phyloP scores from a whole-genome alignment of 2,113 vertebrate species.

The Charadrius vociferus region DNA sequence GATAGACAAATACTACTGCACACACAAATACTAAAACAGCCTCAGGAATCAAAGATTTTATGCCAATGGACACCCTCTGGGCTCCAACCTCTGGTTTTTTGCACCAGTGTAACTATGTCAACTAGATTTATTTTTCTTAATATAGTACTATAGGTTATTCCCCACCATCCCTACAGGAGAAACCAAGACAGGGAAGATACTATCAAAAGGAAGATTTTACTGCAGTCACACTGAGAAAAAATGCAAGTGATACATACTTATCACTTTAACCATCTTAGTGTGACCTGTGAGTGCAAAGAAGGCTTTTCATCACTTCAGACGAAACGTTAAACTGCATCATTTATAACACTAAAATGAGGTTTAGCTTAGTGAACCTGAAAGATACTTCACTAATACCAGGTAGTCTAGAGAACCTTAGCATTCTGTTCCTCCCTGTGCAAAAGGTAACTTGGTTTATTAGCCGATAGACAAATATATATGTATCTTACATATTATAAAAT shows the following conservation, averaged over 20 bases:
- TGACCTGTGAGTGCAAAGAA: neutral
- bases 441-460: neutral
- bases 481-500: neutral
- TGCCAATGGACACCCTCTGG: neutral
- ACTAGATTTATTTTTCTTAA: neutral
- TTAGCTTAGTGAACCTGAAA: neutral
- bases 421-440: slow-evolving; percentile 10
- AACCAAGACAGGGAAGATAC: neutral
- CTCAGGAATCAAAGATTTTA: neutral
- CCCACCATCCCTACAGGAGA: neutral
- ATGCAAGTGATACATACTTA: neutral
- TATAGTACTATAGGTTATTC: neutral
- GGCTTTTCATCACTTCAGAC: neutral
- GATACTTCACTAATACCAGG: neutral
- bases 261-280: neutral
- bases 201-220: neutral
- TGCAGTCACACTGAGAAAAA: neutral
- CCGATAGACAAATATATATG: neutral
- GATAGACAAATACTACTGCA: neutral
- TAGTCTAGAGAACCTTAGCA: neutral
- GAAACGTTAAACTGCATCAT: neutral
- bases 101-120: neutral
- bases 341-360: neutral
- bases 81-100: neutral
- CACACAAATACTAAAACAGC: neutral